phyloP scores from a whole-genome alignment of 2,113 vertebrate genomes.

The Smithornis capensis region DNA sequence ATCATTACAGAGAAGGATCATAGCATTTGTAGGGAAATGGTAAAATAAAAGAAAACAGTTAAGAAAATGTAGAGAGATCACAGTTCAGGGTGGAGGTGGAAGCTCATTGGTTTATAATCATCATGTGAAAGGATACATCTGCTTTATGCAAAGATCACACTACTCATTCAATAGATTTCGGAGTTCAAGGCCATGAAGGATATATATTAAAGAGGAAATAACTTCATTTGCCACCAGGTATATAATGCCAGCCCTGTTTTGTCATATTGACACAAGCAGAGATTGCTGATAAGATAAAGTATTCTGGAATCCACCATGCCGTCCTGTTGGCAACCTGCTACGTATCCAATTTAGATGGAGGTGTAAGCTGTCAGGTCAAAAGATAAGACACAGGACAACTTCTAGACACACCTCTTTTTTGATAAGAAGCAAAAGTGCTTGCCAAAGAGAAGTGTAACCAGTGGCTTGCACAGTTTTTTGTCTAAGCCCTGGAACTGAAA shows the following conservation, averaged over 20 bases:
- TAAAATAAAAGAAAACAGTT: background rate
- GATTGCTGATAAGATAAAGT: constrained; percentile 6
- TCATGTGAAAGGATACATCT: background rate
- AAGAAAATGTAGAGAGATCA: background rate
- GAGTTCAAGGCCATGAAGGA: background rate
- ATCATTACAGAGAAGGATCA: background rate
- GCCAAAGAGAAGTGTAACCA: background rate
- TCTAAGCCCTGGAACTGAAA: background rate
- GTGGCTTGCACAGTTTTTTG: background rate
- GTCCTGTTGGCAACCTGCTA: background rate
- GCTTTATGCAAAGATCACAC: background rate
- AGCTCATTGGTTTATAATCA: background rate
- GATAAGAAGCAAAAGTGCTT: background rate
- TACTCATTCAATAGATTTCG: background rate
- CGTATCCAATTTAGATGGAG: background rate
- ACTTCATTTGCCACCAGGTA: background rate
- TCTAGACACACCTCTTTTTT: background rate
- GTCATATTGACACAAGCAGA: background rate
- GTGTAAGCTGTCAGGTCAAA: constrained; percentile 9
- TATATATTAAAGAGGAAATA: background rate
- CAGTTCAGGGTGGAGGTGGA: background rate
- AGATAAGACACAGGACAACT: background rate
- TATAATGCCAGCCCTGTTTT: background rate
- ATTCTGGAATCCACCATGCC: background rate
- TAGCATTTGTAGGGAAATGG: background rate